Percentiles rank a stretch among this genome's conserved stretches.
Conservation (phyloP, 2,113 vertebrate species). For the Pelmatolapia mariae region DNA sequence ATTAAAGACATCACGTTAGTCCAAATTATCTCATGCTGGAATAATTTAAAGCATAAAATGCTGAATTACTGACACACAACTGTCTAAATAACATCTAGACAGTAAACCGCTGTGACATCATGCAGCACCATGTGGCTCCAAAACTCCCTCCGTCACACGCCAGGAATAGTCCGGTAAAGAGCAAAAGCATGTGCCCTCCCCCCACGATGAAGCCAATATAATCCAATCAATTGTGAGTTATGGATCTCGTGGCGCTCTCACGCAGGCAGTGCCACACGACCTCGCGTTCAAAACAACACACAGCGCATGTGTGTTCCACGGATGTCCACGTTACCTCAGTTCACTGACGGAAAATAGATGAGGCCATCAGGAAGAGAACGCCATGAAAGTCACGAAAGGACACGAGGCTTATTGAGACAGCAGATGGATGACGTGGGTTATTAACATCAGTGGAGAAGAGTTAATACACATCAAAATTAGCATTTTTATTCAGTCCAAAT, state of each 20-base stretch:
- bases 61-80: background rate
- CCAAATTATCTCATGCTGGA: background rate
- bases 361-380: background rate
- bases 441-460: background rate
- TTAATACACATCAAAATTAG: background rate
- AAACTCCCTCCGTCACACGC: background rate
- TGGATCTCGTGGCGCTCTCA: conserved; percentile 32
- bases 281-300: background rate
- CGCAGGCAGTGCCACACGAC: background rate
- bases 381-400: background rate
- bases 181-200: background rate
- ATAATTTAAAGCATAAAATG: background rate
- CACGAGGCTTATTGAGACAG: background rate
- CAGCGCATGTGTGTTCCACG: background rate
- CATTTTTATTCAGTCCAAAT: background rate
- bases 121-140: background rate
- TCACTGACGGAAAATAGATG: background rate
- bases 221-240: conserved; percentile 61
- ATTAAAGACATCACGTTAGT: background rate
- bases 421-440: background rate
- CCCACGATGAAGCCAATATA: conserved; percentile 36
- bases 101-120: conserved; percentile 15
- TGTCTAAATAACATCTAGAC: background rate
- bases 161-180: conserved; percentile 6
- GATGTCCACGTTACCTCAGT: background rate